Base-by-base conservation (phyloP, 2,113 vertebrate genomes). In the Lipophrys pholis region DNA sequence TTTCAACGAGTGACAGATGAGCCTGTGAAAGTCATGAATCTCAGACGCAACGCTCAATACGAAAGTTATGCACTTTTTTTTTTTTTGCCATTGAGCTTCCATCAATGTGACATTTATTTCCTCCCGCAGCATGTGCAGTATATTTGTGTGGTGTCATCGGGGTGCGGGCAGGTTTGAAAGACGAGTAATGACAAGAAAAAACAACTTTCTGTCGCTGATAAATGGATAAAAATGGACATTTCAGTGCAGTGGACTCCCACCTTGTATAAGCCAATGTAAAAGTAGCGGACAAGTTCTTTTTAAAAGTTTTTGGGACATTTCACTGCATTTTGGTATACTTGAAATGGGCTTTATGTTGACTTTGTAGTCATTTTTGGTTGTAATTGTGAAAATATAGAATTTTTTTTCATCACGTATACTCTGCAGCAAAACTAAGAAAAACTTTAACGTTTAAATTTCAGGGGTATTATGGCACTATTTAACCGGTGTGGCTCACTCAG, bases 101-200 rank as follows among this genome's bases (percentile, higher is more conserved):
- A 81, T 81, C 70, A 85, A 15, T 7, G 59, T 80, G 80, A 76
- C 56, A 60, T 74, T 80, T 51, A 72, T 76, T 73, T 35, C 57
- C 58, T 62, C 51, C 55, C 3, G 11, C 53, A 62, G 64, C 59
- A 38, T 66, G 62, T 67, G 59, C 10, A 45, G 17, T 16, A 21
- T 60, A 68, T 81, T 72, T 54, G 12, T 58, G 56, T 50, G 48
- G 5, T 78, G 45, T 71, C 73, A 48, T 58, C 40, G n/a, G 11
- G 9, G 21, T 9, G 36, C 21, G 57, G 59, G 51, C 11, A 5
- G 46, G 12, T 60, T 39, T 41, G 30, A 55, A 64, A 73, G 41
- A 61, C 38, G 7, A 69, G 49, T 42, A 48, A 55, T 56, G 17
- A 53, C 43, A 66, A 30, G 53, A 72, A 69, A 78, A 62, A 30